Base-by-base conservation (phyloP, 1,140 invertebrate species). In the Drosophila carrolli region DNA sequence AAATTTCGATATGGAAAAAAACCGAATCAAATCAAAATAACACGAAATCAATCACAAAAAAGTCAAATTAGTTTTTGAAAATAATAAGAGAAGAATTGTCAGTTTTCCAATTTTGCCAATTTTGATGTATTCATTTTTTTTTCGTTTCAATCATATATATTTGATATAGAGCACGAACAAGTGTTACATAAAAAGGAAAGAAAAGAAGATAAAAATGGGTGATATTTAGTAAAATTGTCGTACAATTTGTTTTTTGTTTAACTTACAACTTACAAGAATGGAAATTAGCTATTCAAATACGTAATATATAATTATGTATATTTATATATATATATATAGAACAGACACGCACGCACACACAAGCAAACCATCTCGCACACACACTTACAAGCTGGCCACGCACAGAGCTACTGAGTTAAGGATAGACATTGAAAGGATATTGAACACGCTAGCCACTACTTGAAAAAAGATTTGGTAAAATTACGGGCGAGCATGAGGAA, bases 161-260 rank as follows among this genome's bases (percentile, higher is more conserved):
- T 88, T 89, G 53, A 68, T 88, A 88, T 78, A 91, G 90, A 91
- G 90, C 89, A 91, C 82, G 83, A 88, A 86, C 83, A 86, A 88
- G 83, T 86, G 83, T 86, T 86, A 86, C 83, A 86, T 86, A 86
- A 91, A 91, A 91, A 91, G 86, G 80, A 90, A 91, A 91, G 85
- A 91, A 91, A 91, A 91, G 85, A 89, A 91, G 88, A 91, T 80
- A 91, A 91, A 83, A 91, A 90, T 91, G 77, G 90, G 82, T 91
- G 82, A 91, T 83, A 86, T 91, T 91, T 91, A 91, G 90, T 75
- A 81, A 91, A 90, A 77, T 77, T 90, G 67, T 86, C 65, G 82
- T 59, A 78, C 65, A 86, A 72, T 79, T 72, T 57, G 60, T 77
- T 57, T 73, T 81, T 81, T 58, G 48, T 78, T 72, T 53, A 80